Percentiles rank a stretch among this genome's conserved stretches.
Evolutionary conservation across 2,888 invertebrate species (phyloP).

Genomic region (Cryptus armator): DNA sequence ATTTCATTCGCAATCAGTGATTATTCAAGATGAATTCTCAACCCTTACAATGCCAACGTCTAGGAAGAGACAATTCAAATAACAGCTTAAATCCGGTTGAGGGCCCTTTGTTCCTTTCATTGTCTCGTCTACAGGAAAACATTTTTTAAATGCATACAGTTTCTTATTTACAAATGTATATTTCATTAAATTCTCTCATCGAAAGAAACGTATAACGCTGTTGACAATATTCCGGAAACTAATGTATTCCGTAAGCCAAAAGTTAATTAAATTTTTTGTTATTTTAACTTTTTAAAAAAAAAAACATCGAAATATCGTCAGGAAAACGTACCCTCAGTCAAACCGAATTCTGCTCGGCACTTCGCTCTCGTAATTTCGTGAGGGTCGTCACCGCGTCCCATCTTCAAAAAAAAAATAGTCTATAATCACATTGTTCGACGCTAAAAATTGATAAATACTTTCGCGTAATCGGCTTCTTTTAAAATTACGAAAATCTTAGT

Average conservation of each 20-base stretch:
- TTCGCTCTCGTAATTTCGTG: constrained; percentile 53
- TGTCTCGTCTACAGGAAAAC: constrained; percentile 50
- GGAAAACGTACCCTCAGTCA: constrained; percentile 49
- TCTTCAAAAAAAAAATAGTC: constrained; percentile 39
- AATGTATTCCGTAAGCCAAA: too few species aligned
- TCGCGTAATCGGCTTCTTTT: too few species aligned
- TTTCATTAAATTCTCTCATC: background rate
- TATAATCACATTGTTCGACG: background rate
- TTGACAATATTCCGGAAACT: too few species aligned
- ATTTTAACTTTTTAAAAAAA: too few species aligned
- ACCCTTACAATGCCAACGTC: constrained; percentile 54
- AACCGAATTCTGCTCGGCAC: constrained; percentile 51
- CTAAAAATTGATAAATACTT: too few species aligned
- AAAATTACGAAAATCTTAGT: too few species aligned
- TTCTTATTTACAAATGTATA: background rate
- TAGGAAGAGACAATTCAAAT: constrained; percentile 63
- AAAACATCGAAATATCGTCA: background rate
- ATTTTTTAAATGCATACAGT: background rate
- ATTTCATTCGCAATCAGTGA: background rate
- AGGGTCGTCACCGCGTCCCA: constrained; percentile 41
- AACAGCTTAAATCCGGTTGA: constrained; percentile 60
- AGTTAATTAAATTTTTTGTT: too few species aligned
- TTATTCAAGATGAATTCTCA: background rate
- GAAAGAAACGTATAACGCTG: background rate
- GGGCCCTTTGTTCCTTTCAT: constrained; percentile 29